Conservation (phyloP, 2,797 vertebrate species). For the Melanotaenia maccullochi region DNA sequence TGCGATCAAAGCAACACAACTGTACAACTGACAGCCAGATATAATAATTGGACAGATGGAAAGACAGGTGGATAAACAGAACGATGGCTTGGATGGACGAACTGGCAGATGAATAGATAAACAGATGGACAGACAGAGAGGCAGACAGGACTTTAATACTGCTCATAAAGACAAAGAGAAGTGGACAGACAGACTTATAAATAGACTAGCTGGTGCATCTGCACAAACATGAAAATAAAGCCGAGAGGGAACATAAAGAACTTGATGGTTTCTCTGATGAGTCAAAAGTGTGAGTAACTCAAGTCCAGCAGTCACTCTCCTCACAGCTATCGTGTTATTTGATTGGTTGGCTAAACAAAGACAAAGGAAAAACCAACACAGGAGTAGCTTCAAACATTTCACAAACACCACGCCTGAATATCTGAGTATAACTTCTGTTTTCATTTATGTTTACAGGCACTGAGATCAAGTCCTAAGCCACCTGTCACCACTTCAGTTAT, state of each 20-base stretch:
- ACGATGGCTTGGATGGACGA: conserved; percentile 47
- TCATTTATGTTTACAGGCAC: background rate
- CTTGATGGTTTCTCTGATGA: background rate
- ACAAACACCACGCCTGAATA: too few species aligned
- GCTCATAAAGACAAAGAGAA: conserved; percentile 47
- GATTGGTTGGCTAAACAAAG: background rate
- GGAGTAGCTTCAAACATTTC: too few species aligned
- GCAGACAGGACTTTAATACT: conserved; percentile 46
- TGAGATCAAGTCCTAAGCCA: too few species aligned
- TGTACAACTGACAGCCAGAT: conserved; percentile 47
- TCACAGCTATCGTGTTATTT: background rate
- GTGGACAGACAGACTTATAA: conserved; percentile 39
- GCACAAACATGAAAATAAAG: background rate
- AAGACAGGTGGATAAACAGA: conserved; percentile 63
- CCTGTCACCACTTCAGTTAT: too few species aligned
- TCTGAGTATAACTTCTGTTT: too few species aligned
- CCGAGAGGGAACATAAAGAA: background rate
- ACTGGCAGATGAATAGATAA: conserved; percentile 53
- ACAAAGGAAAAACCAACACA: background rate
- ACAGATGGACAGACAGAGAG: conserved; percentile 62
- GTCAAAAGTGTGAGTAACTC: background rate
- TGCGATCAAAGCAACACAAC: conserved; percentile 40
- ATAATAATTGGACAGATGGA: conserved; percentile 61
- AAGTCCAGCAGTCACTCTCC: background rate
- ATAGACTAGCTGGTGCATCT: conserved; percentile 18